Conservation (phyloP, 2,888 invertebrate species). For the Lycia hirtaria region DNA sequence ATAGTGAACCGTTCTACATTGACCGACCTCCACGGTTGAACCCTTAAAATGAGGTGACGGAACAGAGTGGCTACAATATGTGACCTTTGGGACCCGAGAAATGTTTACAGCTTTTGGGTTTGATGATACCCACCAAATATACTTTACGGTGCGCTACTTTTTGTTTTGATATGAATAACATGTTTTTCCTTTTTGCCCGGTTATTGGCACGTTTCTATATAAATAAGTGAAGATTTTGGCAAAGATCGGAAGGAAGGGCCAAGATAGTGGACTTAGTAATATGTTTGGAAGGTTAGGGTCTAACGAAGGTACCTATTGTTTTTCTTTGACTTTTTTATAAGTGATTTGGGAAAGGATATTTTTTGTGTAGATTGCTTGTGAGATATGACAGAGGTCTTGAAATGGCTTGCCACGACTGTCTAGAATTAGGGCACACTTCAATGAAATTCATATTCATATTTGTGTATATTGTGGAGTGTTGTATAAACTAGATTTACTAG, state of each 20-base stretch:
- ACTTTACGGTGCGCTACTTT: constrained; percentile 44
- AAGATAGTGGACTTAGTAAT: constrained; percentile 7
- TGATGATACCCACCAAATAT: constrained; percentile 50
- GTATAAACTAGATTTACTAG: too few species aligned
- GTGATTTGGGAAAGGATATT: too few species aligned
- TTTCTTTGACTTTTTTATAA: not conserved
- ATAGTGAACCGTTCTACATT: constrained; percentile 19
- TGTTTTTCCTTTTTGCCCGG: constrained; percentile 29
- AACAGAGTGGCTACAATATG: constrained; percentile 52
- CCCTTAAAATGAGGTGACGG: constrained; percentile 50
- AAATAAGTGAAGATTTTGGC: constrained; percentile 29
- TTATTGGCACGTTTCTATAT: constrained; percentile 28
- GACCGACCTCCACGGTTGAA: constrained; percentile 28
- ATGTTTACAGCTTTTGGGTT: constrained; percentile 47
- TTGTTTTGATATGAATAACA: constrained; percentile 45
- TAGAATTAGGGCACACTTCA: too few species aligned
- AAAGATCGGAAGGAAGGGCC: constrained; percentile 14
- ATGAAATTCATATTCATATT: too few species aligned
- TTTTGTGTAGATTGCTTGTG: too few species aligned
- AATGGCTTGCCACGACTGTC: too few species aligned
- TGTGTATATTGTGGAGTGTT: too few species aligned
- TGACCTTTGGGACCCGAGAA: constrained; percentile 48
- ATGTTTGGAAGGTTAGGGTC: not conserved
- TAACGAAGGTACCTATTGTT: constrained; percentile 3
- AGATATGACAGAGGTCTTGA: too few species aligned